phyloP scores from a whole-genome alignment of 2,113 vertebrate species.

The Uropsilus gracilis region DNA sequence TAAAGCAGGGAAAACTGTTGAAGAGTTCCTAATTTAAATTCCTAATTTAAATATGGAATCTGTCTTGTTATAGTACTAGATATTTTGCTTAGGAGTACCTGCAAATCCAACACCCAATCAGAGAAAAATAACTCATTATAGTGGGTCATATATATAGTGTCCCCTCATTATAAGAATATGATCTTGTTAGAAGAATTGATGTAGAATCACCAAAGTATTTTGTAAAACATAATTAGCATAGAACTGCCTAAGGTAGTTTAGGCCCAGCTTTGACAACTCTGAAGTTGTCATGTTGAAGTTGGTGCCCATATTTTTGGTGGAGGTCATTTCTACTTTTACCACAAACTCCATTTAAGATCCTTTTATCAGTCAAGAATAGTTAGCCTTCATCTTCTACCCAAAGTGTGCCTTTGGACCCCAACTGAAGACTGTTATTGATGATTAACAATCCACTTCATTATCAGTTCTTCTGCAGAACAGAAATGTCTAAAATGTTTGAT shows the following conservation, averaged over 20 bases:
- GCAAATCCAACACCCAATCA: neutral
- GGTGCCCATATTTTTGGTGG: neutral
- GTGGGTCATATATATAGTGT: no score
- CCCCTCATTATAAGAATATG: neutral
- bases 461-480: neutral
- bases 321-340: no score
- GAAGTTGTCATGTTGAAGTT: neutral
- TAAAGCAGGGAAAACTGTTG: neutral
- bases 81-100: neutral
- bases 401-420: neutral
- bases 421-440: neutral
- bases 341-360: neutral
- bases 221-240: neutral
- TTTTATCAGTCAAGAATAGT: neutral
- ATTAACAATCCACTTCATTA: neutral
- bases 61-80: neutral
- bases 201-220: conserved; percentile 7
- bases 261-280: neutral
- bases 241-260: neutral
- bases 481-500: neutral
- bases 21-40: neutral
- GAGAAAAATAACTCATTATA: neutral
- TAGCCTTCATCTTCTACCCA: neutral
- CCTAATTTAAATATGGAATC: neutral
- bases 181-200: neutral